Base-by-base conservation (phyloP, 2,113 vertebrate genomes). In the Clupea harengus region DNA sequence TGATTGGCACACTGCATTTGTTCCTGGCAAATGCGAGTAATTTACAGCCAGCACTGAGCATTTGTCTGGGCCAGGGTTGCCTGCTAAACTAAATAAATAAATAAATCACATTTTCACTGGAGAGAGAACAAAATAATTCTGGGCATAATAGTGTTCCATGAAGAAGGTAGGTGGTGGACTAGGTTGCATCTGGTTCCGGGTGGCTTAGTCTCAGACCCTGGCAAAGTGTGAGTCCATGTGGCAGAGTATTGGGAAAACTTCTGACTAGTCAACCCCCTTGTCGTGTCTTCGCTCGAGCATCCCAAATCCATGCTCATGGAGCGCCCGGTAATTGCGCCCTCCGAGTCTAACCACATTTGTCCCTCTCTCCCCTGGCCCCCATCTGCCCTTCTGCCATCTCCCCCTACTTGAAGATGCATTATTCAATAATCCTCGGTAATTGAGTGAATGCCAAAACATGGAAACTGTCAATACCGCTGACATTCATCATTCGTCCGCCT, bases 391-490 rank as follows among this genome's bases (percentile, higher is more conserved):
- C 72, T 82, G 17, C 75, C 45, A 25, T 54, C 20, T 32, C 39
- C 44, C 15, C 81, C 45, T 81, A 44, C 83, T 84, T 84, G 25
- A 67, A 84, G 83, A 83, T 45, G 83, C 49, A 45, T 50, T 45
- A 72, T 82, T 72, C 83, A 84, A 22, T 72, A 22, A 84, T 72
- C 78, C 83, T 44, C 54, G 44, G 28, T 54, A 82, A 45, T 60
- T 57, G 11, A 45, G 54, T 67, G 86, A 60, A 82, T 20, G 84
- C 72, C 64, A 85, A 80, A 81, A 80, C 84, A 81, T 54, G 67
- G 28, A 50, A 10, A 32, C 28, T 45, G 67, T 85, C 46, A 25
- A 47, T 82, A 20, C 86, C 81, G 86, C 80, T 87, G 86, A 45
- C 81, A 39, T 75, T 78, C 39, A 85, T 28, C 22, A 47, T 78